Base-by-base conservation (phyloP, 2,888 invertebrate genomes). In the Tinea pellionella region DNA sequence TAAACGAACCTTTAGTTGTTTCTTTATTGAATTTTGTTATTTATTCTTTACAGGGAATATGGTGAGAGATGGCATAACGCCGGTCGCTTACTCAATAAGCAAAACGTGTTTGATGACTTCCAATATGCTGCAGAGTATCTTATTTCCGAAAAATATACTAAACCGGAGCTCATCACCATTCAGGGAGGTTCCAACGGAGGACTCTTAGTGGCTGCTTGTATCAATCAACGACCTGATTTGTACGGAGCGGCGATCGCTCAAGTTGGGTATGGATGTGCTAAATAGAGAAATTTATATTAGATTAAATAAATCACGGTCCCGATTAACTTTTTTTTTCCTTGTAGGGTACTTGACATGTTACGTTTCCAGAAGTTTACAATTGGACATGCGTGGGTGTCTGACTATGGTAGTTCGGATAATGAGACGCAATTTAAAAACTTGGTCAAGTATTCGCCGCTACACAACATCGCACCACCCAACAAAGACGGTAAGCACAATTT, bases 161-260 rank as follows among this genome's bases (percentile, higher is more conserved):
- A 77, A 19, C 86, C 92, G 9, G 79, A 89, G 60, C 94, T 93
- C 74, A 75, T 98, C 63, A 92, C 93, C 12, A 96, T 97, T 67
- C 94, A 97, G 80, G 99, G 99, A 15, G 98, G 95, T 19, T 98
- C 98, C 60, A 99, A 99, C 87, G 99, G 99, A 0, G 99, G 99
- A 0, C 89, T 99, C 60, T 87, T 99, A n/a, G 95, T 98, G 11
- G 97, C 94, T 2, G 97, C 98, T 12, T 96, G 96, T 74, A 91
- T 94, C 65, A 98, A 98, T 88, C 98, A 99, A 87, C 90, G 96
- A 42, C 99, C 99, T 0, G 96, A 98, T 69, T 88, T 99, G 59
- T 99, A 94, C 82, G 97, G 96, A 9, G 96, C 96, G 62, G 97
- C 94, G 57, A 91, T 99, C 65, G 94, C 94, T 66, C 96, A 97